Evolutionary conservation across 2,888 invertebrate species (phyloP).

Genomic region (Iphiclides podalirius): DNA sequence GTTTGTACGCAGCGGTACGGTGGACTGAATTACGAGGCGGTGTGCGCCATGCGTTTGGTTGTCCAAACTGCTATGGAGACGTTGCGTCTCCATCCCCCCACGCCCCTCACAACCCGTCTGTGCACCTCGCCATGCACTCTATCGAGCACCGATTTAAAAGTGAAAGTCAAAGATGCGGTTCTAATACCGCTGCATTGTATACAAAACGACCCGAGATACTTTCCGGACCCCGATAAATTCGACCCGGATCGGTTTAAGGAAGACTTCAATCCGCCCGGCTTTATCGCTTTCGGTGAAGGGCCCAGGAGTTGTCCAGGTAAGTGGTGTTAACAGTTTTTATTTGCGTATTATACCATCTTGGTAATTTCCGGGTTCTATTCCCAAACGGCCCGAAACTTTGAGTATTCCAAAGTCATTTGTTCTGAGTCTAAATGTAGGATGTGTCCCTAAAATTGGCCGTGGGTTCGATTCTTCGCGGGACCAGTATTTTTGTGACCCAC

Average conservation of each 20-base stretch:
- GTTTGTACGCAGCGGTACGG: conserved; percentile 50
- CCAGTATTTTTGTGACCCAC: too few relatives aligned
- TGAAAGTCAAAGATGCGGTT: conserved; percentile 58
- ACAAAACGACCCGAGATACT: conserved; percentile 60
- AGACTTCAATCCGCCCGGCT: conserved; percentile 55
- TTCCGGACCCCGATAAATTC: conserved; percentile 64
- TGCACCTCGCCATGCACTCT: conserved; percentile 62
- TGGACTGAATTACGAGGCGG: conserved; percentile 63
- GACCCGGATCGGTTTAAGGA: conserved; percentile 62
- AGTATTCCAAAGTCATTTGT: too few relatives aligned
- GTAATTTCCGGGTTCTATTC: too few relatives aligned
- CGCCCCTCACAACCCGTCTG: conserved; percentile 65
- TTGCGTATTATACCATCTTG: too few relatives aligned
- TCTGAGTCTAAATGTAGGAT: too few relatives aligned
- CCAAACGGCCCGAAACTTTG: too few relatives aligned
- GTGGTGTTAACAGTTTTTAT: conserved; percentile 20
- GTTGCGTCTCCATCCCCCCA: conserved; percentile 64
- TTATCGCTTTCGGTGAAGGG: conserved; percentile 69
- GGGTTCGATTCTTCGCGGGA: too few relatives aligned
- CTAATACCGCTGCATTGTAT: conserved; percentile 66
- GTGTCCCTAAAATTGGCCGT: too few relatives aligned
- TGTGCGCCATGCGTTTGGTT: conserved; percentile 57
- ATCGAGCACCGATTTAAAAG: conserved; percentile 46
- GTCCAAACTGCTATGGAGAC: conserved; percentile 58
- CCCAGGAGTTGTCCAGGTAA: conserved; percentile 72